Evolutionary conservation across 2,113 vertebrate genomes (phyloP).

Genomic region (Arenaria interpres): DNA sequence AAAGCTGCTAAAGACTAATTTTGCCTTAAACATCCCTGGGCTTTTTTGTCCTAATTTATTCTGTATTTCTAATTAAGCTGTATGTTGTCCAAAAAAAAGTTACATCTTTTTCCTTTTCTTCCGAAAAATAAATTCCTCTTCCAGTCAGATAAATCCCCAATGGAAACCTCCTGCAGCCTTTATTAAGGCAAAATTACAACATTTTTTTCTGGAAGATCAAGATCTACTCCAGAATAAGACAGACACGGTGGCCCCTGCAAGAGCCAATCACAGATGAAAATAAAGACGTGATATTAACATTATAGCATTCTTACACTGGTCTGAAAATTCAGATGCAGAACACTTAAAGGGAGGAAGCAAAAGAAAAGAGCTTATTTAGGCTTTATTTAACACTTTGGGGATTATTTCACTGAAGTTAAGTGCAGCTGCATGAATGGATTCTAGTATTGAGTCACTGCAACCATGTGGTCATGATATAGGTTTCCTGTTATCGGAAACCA

Average conservation of each 20-base stretch:
- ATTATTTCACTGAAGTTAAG: neutral
- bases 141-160: neutral
- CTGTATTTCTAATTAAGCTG: conserved; percentile 39
- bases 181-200: neutral
- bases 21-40: conserved; percentile 53
- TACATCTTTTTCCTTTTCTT: neutral
- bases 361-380: neutral
- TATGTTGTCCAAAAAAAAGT: neutral
- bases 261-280: neutral
- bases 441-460: neutral
- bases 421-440: neutral
- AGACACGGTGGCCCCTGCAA: neutral
- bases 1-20: conserved; percentile 55
- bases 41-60: conserved; percentile 52
- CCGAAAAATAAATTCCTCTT: neutral
- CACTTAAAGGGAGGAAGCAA: neutral
- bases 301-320: rapidly evolving
- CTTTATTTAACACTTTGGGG: neutral
- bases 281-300: neutral
- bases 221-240: neutral
- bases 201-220: neutral
- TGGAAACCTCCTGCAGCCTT: neutral
- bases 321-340: neutral
- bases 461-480: rapidly evolving
- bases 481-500: neutral